A percentile compares a stretch with the other conserved stretches of the same genome.
Conservation (phyloP, 2,797 vertebrate genomes). For the Calcarius lapponicus region DNA sequence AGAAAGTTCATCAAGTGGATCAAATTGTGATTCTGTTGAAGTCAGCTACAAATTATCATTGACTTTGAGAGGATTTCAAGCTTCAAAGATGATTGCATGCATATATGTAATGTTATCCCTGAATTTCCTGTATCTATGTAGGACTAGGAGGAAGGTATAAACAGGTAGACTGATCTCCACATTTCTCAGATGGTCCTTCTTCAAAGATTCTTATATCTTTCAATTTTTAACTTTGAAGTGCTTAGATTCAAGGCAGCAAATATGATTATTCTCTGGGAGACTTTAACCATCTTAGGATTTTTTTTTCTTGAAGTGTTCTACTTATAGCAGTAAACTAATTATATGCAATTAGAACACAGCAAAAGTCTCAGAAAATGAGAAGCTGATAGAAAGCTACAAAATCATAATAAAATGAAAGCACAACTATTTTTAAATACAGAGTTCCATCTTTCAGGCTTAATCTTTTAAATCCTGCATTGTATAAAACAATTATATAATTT, state of each 20-base stretch:
- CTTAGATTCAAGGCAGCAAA: slow-evolving; percentile 14
- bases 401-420: neutral
- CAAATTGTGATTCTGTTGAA: neutral
- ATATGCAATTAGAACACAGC: slow-evolving; percentile 28
- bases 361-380: neutral
- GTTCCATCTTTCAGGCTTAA: neutral
- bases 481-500: neutral
- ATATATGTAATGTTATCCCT: neutral
- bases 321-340: slow-evolving; percentile 32
- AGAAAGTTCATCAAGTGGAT: neutral
- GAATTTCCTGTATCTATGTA: neutral
- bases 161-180: neutral
- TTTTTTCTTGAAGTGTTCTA: neutral
- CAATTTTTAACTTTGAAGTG: slow-evolving; percentile 47
- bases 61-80: neutral
- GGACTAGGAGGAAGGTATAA: neutral
- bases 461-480: neutral
- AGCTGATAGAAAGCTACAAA: neutral
- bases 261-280: neutral
- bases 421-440: neutral
- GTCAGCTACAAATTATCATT: neutral
- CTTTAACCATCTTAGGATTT: neutral
- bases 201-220: slow-evolving; percentile 15
- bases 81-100: neutral
- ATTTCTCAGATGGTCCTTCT: neutral